These are phyloP conservation scores for Eurystomus glaucurus DNA, from an alignment of 2,797 vertebrate genomes.

Conservation along the genomic window DNA sequence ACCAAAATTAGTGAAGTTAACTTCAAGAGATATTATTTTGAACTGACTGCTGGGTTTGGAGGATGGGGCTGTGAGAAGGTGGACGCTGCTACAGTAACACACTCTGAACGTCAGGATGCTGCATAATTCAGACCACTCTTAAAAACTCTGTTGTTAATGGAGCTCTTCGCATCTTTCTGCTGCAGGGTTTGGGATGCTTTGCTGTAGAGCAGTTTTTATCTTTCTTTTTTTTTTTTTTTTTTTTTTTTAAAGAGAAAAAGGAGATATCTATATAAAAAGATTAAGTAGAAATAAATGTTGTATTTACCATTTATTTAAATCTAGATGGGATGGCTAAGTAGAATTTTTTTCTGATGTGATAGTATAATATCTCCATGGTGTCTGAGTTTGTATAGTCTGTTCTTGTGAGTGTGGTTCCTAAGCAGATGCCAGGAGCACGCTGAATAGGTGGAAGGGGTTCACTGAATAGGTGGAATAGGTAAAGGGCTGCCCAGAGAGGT, in stretches of 20 bases:
- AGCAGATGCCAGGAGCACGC: neutral
- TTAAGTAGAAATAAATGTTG: neutral
- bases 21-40: neutral
- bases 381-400: neutral
- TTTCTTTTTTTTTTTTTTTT: neutral
- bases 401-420: neutral
- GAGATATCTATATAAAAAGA: neutral
- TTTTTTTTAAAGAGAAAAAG: neutral
- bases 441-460: neutral
- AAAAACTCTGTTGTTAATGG: neutral
- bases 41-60: neutral
- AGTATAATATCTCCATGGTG: neutral
- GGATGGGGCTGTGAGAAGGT: neutral
- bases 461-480: too few relatives aligned
- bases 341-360: neutral
- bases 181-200: conserved; percentile 29
- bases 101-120: neutral
- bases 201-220: neutral
- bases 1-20: neutral
- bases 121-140: neutral
- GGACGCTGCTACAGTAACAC: neutral
- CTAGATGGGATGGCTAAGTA: neutral
- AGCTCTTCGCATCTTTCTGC: neutral
- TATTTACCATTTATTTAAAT: conserved; percentile 34
- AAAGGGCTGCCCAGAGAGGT: too few relatives aligned